Percentiles rank a stretch among this genome's conserved stretches.
Conservation (phyloP, 2,888 invertebrate genomes). For the Polydesmus complanatus region DNA sequence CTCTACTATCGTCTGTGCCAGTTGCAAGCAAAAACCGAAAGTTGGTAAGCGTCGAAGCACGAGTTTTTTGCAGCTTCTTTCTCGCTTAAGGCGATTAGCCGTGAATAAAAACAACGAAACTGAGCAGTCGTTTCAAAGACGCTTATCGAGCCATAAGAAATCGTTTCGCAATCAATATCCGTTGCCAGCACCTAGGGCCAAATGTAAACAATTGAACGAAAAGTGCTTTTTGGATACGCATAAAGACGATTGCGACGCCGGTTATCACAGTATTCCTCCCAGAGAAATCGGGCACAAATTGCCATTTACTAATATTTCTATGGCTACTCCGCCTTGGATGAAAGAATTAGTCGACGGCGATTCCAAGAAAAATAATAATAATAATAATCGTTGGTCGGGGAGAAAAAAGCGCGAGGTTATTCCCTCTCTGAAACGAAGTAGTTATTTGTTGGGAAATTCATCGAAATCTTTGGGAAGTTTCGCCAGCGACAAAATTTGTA, state of each 20-base stretch:
- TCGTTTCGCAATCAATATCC: not conserved
- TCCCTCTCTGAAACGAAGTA: too few relatives aligned
- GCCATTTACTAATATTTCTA: not conserved
- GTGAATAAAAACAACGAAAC: not conserved
- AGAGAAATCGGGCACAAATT: not conserved
- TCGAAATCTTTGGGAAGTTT: not conserved
- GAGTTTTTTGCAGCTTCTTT: slow-evolving; percentile 6
- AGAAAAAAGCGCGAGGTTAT: too few relatives aligned
- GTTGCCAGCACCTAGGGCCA: not conserved
- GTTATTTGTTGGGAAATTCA: too few relatives aligned
- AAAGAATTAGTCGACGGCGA: not conserved
- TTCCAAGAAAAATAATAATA: too few relatives aligned
- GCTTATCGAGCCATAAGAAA: not conserved
- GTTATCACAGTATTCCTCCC: not conserved
- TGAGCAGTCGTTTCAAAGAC: too few relatives aligned
- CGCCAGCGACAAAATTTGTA: not conserved
- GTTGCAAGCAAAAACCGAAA: not conserved
- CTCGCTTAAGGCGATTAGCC: not conserved
- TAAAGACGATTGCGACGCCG: not conserved
- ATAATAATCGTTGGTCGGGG: too few relatives aligned
- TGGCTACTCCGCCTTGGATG: not conserved
- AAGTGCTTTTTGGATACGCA: not conserved
- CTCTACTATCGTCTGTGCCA: not conserved
- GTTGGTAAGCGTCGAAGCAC: not conserved
- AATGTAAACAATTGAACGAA: not conserved